These are phyloP conservation scores for Chionodraco myersi DNA, from an alignment of 2,113 vertebrate genomes.

Conservation along the genomic window DNA sequence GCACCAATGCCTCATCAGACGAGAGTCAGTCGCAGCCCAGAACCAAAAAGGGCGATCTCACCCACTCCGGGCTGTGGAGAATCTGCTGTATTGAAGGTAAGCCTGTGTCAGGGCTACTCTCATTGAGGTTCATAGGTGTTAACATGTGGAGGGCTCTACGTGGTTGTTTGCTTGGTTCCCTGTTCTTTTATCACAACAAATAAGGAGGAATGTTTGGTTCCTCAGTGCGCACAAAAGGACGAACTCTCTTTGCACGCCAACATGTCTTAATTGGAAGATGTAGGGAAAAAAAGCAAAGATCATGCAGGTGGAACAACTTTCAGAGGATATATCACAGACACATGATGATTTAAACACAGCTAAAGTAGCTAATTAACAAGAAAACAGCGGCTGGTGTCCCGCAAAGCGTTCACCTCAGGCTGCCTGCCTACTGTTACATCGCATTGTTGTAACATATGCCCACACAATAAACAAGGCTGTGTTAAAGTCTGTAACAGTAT, in stretches of 20 bases:
- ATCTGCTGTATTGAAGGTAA: slow-evolving; percentile 98
- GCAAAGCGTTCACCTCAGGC: slow-evolving; percentile 1
- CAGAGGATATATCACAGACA: background rate
- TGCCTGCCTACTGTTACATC: slow-evolving; percentile 36
- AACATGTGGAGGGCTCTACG: rapidly evolving
- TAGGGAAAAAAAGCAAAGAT: background rate
- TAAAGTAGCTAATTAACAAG: background rate
- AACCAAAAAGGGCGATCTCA: slow-evolving; percentile 89
- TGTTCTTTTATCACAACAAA: background rate
- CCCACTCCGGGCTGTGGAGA: slow-evolving; percentile 97
- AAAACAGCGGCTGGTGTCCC: background rate
- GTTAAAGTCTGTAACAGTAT: slow-evolving; percentile 11
- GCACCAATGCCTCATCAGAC: slow-evolving; percentile 90
- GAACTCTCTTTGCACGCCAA: slow-evolving; percentile 51
- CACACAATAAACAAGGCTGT: slow-evolving; percentile 28
- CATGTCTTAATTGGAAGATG: background rate
- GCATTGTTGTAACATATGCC: slow-evolving; percentile 16
- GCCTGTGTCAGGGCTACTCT: background rate
- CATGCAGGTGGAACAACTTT: slow-evolving; percentile 7
- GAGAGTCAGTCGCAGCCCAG: slow-evolving; percentile 85
- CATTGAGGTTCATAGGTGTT: background rate
- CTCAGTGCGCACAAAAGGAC: slow-evolving; percentile 30
- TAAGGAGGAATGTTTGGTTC: slow-evolving; percentile 16
- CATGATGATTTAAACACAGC: background rate
- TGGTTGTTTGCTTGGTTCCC: rapidly evolving